A percentile compares a stretch with the other conserved stretches of the same genome.
phyloP scores from a whole-genome alignment of 2,797 vertebrate species.

The Sebastes vulpes region DNA sequence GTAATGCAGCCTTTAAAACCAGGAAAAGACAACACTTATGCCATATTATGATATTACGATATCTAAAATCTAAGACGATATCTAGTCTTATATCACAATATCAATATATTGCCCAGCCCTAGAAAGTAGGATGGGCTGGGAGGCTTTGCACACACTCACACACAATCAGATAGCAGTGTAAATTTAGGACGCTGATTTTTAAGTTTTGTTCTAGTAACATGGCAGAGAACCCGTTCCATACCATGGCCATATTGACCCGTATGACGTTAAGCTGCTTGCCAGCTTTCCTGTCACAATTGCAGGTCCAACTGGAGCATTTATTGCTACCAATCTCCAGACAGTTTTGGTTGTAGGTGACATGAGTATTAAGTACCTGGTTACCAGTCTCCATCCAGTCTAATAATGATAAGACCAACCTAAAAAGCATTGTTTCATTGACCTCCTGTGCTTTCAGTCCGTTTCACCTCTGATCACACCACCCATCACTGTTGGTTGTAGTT shows the following conservation, averaged over 20 bases:
- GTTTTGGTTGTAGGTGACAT: not conserved
- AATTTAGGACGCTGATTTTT: not conserved
- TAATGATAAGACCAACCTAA: not conserved
- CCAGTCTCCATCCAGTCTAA: not conserved
- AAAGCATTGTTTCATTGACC: not conserved
- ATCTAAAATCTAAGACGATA: no score
- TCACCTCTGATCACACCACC: not conserved
- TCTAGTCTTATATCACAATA: no score
- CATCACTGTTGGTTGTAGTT: not conserved
- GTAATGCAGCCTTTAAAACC: not conserved
- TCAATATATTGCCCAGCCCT: no score
- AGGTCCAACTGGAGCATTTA: not conserved
- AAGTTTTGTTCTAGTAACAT: not conserved
- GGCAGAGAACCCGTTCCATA: not conserved
- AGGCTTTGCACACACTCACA: no score
- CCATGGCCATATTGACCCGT: not conserved
- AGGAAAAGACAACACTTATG: not conserved
- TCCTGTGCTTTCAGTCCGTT: not conserved
- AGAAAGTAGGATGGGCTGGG: not conserved
- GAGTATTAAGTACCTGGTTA: not conserved
- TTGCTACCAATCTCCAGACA: not conserved
- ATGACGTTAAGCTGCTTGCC: not conserved
- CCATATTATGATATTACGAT: no score
- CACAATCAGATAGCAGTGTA: not conserved
- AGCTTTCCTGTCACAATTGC: not conserved